These are phyloP conservation scores for Plagodis pulveraria DNA, from an alignment of 2,888 invertebrate genomes.

Conservation along the genomic window DNA sequence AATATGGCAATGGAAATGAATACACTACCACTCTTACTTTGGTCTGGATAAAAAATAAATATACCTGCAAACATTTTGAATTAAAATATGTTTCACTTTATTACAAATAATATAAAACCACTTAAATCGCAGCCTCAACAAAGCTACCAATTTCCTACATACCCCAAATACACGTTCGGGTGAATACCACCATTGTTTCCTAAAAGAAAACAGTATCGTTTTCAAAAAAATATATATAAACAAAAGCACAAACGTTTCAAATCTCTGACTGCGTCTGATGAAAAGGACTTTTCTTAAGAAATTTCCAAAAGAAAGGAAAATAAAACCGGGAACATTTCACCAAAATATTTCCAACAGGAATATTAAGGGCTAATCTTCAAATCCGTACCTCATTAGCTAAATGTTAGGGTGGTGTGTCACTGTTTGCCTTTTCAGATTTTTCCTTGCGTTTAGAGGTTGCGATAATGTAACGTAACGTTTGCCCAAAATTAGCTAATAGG, in stretches of 20 bases:
- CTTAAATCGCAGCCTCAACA: too few species aligned
- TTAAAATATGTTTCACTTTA: too few species aligned
- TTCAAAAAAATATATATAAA: neutral
- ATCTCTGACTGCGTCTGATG: constrained; percentile 19
- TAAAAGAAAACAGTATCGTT: too few species aligned
- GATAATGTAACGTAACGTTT: constrained; percentile 17
- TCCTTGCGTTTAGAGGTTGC: constrained; percentile 11
- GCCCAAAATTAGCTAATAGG: constrained; percentile 19
- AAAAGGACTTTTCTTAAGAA: constrained; percentile 28
- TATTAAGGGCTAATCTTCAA: constrained; percentile 35
- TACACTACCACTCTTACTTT: too few species aligned
- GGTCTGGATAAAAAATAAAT: too few species aligned
- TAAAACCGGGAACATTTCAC: constrained; percentile 23
- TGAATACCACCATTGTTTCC: too few species aligned
- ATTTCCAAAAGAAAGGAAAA: constrained; percentile 25
- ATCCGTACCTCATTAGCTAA: constrained; percentile 36
- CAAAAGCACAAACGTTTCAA: constrained; percentile 20
- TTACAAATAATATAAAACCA: too few species aligned
- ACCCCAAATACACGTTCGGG: too few species aligned
- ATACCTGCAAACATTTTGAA: too few species aligned
- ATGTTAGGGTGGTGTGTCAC: constrained; percentile 30
- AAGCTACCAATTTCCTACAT: too few species aligned
- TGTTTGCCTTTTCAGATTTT: constrained; percentile 26
- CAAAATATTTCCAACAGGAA: constrained; percentile 25
- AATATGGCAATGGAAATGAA: too few species aligned